Base-by-base conservation (phyloP, 1,140 invertebrate species). In the Steinernema khuongi region DNA sequence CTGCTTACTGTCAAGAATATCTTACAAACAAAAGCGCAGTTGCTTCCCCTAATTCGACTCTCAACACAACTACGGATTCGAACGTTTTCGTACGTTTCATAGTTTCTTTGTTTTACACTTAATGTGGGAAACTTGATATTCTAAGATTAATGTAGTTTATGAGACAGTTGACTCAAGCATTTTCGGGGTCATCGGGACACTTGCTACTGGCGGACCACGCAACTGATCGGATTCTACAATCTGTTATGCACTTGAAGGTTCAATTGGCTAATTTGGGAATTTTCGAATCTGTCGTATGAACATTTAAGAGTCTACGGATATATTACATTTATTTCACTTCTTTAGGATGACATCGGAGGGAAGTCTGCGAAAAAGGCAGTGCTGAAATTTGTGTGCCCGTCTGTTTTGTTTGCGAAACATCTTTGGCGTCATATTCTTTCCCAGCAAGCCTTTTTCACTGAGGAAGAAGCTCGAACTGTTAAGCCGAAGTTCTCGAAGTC, bases 401-500 rank as follows among this genome's bases (percentile, higher is more conserved):
- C 31, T 14, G 60, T 76, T n/a, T 67, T 75, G n/a, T 82, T 76
- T 67, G 81, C 81, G 0, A 82, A 82, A 72, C 77, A 82, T 69
- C 71, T 82, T 11, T 82, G 81, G 81, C 36, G 73, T 22, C 79
- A 82, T 76, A 67, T 83, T 18, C 73, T 83, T 1, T 77, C 80
- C 1, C 81, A 82, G 32, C 80, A 83, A 68, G 80, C 77, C 14
- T 82, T 82, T 66, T 82, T 81, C 75, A 83, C 79, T 31, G 81
- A 79, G 41, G 67, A 71, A n/a, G 32, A 43, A 22, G 75, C 81
- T 30, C 31, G 50, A 28, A 29, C 43, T 26, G 72, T 83, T 18
- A 81, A 81, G 74, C 80, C 81, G 26, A 81, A 74, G 32, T 82
- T 83, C 70, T 82, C 81, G 1, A 83, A 82, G 80, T 80, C 22